These are phyloP conservation scores for Falco peregrinus DNA, from an alignment of 2,797 vertebrate species.

Conservation along the genomic window DNA sequence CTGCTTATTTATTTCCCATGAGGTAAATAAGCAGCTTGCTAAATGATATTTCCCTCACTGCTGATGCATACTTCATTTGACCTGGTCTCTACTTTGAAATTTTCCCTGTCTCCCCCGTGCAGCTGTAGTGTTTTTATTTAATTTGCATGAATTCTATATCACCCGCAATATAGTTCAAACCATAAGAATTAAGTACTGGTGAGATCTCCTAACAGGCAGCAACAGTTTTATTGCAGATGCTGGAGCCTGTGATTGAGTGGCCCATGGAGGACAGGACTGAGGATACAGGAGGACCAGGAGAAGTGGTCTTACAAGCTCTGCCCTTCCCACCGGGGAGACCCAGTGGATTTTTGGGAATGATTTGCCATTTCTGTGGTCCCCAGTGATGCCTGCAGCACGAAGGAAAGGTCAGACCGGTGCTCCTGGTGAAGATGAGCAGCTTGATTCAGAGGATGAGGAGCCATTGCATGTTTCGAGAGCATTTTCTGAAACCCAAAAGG, in stretches of 20 bases:
- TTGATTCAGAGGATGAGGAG: not conserved
- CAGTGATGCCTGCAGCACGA: not conserved
- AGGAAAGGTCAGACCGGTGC: not conserved
- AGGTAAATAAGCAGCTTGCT: constrained; percentile 12
- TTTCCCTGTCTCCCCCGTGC: constrained; percentile 19
- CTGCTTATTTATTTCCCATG: not conserved
- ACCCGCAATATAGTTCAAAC: not conserved
- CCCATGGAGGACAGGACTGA: not conserved
- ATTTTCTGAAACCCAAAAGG: constrained; percentile 19
- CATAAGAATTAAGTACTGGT: not conserved
- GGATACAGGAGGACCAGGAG: not conserved
- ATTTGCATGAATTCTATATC: constrained; percentile 29
- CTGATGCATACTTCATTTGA: constrained; percentile 1
- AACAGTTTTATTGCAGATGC: constrained; percentile 29
- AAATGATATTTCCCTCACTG: not conserved
- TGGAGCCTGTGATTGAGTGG: constrained; percentile 16
- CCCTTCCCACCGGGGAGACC: not conserved
- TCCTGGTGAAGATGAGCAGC: not conserved
- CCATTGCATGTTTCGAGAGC: not conserved
- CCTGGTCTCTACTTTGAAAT: constrained; percentile 18
- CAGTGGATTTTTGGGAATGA: not conserved
- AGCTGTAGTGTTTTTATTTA: constrained; percentile 27
- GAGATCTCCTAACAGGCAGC: constrained; percentile 34
- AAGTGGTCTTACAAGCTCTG: not conserved
- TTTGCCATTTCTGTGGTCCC: not conserved